These are phyloP conservation scores for Phallusia fumigata DNA, from an alignment of 23 tunicate species.

Conservation along the genomic window DNA sequence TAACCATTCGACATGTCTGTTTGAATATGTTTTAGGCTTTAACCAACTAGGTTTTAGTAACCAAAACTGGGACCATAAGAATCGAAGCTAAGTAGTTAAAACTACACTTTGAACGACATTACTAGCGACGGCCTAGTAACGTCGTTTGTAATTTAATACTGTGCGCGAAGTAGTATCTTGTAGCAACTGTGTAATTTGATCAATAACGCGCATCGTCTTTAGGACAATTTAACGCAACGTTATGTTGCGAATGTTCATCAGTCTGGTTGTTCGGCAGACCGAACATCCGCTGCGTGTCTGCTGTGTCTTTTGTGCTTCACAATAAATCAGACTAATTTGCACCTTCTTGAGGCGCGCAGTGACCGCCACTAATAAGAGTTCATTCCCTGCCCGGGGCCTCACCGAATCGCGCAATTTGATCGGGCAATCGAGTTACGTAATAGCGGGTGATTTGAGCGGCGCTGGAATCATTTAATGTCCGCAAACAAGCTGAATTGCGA, in stretches of 20 bases:
- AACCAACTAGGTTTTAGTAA: too few species aligned
- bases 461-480: not conserved
- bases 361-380: not conserved
- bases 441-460: not conserved
- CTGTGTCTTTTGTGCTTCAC: not conserved
- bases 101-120: too few species aligned
- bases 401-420: not conserved
- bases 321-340: constrained; percentile 13
- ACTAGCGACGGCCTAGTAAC: too few species aligned
- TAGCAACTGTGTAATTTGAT: too few species aligned
- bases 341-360: not conserved
- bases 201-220: too few species aligned
- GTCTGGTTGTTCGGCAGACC: not conserved
- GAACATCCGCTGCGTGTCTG: not conserved
- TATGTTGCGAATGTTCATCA: not conserved
- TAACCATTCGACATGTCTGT: too few species aligned
- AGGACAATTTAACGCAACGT: not conserved
- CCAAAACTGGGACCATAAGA: too few species aligned
- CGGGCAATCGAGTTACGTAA: not conserved
- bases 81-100: too few species aligned
- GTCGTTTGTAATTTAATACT: too few species aligned
- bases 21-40: too few species aligned
- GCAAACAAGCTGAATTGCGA: not conserved
- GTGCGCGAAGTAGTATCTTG: too few species aligned
- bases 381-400: not conserved